Evolutionary conservation across 2,888 invertebrate genomes (phyloP).

Genomic region (Sylvicola fuscatus): DNA sequence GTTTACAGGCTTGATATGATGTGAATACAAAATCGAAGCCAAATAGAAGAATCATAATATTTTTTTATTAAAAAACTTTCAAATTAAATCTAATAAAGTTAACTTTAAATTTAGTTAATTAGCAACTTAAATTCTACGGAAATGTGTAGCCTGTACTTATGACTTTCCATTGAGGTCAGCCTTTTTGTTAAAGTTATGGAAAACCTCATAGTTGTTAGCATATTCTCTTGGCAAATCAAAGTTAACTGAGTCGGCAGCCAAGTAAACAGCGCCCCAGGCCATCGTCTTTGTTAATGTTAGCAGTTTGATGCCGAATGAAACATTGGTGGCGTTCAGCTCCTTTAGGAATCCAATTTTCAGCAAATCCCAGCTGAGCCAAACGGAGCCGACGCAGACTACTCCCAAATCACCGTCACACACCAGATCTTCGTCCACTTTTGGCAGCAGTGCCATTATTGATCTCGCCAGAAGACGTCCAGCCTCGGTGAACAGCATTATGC

Average conservation of each 20-base stretch:
- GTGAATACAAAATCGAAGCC: no score
- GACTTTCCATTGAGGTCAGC: no score
- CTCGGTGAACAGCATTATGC: conserved; percentile 44
- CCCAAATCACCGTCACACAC: conserved; percentile 28
- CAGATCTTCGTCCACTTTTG: conserved; percentile 35
- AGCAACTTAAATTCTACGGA: no score
- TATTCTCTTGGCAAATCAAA: conserved; percentile 48
- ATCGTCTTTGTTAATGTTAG: conserved; percentile 50
- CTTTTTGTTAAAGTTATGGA: conserved; percentile 25
- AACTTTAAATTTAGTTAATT: no score
- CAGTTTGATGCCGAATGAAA: conserved; percentile 31
- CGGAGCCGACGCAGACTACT: conserved; percentile 83
- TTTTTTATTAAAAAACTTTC: no score
- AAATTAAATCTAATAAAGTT: no score
- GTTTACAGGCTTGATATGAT: no score
- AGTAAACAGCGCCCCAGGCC: conserved; percentile 70
- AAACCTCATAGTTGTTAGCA: conserved; percentile 40
- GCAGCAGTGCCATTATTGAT: conserved; percentile 40
- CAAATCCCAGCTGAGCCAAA: conserved; percentile 83
- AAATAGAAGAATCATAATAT: no score
- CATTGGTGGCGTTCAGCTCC: conserved; percentile 27
- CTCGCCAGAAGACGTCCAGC: conserved; percentile 44
- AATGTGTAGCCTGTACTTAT: no score
- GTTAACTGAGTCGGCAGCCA: conserved; percentile 52
- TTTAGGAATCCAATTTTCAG: conserved; percentile 48